Percentiles rank a stretch among this genome's conserved stretches.
Evolutionary conservation across 2,888 invertebrate species (phyloP).

Genomic region (Julus scanicus): DNA sequence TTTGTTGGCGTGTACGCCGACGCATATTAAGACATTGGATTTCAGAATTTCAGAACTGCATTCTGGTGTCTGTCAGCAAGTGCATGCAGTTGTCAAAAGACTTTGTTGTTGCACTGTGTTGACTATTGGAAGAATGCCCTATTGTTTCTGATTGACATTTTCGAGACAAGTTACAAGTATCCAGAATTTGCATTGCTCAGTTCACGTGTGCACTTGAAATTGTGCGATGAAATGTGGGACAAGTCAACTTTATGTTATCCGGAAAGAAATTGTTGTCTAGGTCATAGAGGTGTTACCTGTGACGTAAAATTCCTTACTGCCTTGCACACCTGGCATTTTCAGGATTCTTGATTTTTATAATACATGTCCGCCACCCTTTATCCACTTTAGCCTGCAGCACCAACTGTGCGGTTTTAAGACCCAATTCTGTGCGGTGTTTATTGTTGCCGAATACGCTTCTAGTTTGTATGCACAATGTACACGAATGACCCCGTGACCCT

Average conservation of each 20-base stretch:
- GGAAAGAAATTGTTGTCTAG: conserved; percentile 29
- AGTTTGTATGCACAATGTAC: conserved; percentile 10
- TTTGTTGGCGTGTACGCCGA: conserved; percentile 3
- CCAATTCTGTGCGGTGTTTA: not conserved
- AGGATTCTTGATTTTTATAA: not conserved
- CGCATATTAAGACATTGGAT: not conserved
- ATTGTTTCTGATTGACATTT: not conserved
- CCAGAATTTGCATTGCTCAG: conserved; percentile 3
- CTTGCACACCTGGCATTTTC: conserved; percentile 10
- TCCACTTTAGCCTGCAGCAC: not conserved
- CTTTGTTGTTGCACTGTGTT: not conserved
- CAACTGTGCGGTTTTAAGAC: conserved; percentile 19
- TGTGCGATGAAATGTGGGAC: not conserved
- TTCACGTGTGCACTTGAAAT: conserved; percentile 28
- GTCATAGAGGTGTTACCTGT: conserved; percentile 18
- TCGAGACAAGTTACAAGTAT: not conserved
- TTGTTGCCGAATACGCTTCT: conserved; percentile 7
- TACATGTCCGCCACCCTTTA: not conserved
- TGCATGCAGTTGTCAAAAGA: not conserved
- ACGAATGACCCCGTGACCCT: not conserved
- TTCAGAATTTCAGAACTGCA: not conserved
- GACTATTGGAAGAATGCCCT: not conserved
- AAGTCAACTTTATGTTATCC: not conserved
- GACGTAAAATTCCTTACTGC: not conserved
- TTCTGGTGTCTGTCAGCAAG: not conserved